Evolutionary conservation across 2,797 vertebrate genomes (phyloP).

Genomic region (Dendrocincla tyrannina): DNA sequence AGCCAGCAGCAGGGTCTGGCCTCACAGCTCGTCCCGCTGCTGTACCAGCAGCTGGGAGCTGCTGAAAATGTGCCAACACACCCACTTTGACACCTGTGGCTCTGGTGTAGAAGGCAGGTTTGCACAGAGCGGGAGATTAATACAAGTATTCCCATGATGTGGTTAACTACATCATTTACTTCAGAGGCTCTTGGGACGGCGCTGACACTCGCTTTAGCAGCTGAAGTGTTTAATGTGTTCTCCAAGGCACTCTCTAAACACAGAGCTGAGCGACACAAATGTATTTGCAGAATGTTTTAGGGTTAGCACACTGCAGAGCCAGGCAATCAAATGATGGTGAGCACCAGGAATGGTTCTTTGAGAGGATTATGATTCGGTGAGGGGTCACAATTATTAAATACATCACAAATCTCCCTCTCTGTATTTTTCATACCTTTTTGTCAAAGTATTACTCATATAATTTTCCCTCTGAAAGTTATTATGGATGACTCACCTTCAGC

Average conservation of each 20-base stretch:
- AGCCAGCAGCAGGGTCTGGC: background rate
- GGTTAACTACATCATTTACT: conserved; percentile 47
- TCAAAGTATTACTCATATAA: conserved; percentile 58
- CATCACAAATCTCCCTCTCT: background rate
- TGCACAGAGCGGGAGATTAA: background rate
- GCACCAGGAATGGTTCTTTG: rapidly evolving
- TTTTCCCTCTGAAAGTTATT: conserved; percentile 63
- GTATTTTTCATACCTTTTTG: conserved; percentile 42
- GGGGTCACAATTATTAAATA: background rate
- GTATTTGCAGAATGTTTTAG: conserved; percentile 48
- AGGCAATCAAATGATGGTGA: background rate
- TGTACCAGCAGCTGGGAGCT: background rate
- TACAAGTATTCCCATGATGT: background rate
- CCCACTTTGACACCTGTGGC: background rate
- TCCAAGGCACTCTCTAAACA: conserved; percentile 50
- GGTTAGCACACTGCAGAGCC: conserved; percentile 15
- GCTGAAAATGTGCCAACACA: background rate
- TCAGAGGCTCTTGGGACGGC: conserved; percentile 22
- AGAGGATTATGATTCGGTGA: background rate
- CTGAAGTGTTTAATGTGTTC: conserved; percentile 65
- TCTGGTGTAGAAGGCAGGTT: background rate
- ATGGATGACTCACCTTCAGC: conserved; percentile 58
- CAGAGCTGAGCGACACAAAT: conserved; percentile 28
- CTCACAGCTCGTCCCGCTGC: background rate
- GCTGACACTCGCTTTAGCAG: conserved; percentile 40